Base-by-base conservation (phyloP, 2,113 vertebrate genomes). In the Heliornis fulica region DNA sequence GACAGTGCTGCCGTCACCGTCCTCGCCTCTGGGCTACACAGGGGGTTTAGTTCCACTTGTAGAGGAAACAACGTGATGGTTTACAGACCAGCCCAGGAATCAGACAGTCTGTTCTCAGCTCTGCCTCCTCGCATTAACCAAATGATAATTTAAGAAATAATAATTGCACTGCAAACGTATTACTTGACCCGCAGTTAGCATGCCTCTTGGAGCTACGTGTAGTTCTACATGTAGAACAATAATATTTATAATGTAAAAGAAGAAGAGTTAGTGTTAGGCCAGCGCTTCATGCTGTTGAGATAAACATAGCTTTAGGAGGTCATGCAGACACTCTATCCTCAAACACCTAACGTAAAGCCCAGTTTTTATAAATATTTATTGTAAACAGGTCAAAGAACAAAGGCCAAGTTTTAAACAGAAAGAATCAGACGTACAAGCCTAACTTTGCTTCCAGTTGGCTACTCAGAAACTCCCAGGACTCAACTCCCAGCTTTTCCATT, bases 381-480 rank as follows among this genome's bases (percentile, higher is more conserved):
- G 51, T 75, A 78, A 83, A 76, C 13, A 76, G 51, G 29, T 61
- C 72, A 79, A 65, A 87, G n/a, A 74, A 8, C 59, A 77, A 74
- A 63, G 72, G 59, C 46, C 57, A 77, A 64, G 53, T 65, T 91
- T 87, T 59, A 72, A 76, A 76, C 16, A 66, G 61, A 76, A 66
- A 63, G 16, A 59, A 59, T 40, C 8, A 46, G 68, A 87, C 48
- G 29, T 6, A 71, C 2, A 10, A 90, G 56, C 51, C 70, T 38
- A 54, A 78, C 68, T 90, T 54, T 57, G 65, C 63, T 93, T 84
- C 76, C 84, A 82, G 53, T 13, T 80, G 51, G 45, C 63, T 77
- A 17, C 70, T 69, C 29, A 13, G 59, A 48, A 81, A 59, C 38
- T 68, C 66, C 34, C 63, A 16, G n/a, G 66, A 61, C 46, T 32